These are phyloP conservation scores for Hydropsyche tenuis DNA, from an alignment of 1,140 invertebrate species.

Conservation along the genomic window DNA sequence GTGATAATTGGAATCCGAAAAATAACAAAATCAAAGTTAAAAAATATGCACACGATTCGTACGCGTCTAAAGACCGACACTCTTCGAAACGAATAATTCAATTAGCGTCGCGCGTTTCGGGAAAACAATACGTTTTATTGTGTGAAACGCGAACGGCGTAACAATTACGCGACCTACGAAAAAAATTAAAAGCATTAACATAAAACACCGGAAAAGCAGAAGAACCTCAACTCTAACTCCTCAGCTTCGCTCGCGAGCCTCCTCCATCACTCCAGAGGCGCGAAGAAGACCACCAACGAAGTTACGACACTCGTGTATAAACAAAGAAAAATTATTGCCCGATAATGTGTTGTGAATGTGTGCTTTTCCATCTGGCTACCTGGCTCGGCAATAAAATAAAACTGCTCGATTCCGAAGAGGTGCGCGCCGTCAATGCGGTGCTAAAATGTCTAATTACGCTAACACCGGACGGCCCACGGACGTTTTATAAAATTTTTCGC, in stretches of 20 bases:
- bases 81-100: not conserved
- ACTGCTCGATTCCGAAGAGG: not conserved
- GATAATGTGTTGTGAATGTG: conserved; percentile 15
- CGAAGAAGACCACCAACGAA: conserved; percentile 14
- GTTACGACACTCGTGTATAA: not conserved
- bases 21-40: too few relatives aligned
- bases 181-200: too few relatives aligned
- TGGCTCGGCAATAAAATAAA: not conserved
- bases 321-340: conserved; percentile 29
- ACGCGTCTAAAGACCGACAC: too few relatives aligned
- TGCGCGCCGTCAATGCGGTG: not conserved
- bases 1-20: too few relatives aligned
- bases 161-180: too few relatives aligned
- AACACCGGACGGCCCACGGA: not conserved
- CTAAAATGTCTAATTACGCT: conserved; percentile 4
- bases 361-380: not conserved
- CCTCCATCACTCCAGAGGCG: too few relatives aligned
- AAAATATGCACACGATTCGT: too few relatives aligned
- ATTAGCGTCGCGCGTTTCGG: not conserved
- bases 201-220: too few relatives aligned
- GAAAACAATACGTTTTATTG: not conserved
- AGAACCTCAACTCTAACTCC: too few relatives aligned
- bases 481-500: too few relatives aligned
- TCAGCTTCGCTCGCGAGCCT: too few relatives aligned
- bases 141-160: not conserved